Evolutionary conservation across 2,888 invertebrate genomes (phyloP).

Genomic region (Ochropleura plecta): DNA sequence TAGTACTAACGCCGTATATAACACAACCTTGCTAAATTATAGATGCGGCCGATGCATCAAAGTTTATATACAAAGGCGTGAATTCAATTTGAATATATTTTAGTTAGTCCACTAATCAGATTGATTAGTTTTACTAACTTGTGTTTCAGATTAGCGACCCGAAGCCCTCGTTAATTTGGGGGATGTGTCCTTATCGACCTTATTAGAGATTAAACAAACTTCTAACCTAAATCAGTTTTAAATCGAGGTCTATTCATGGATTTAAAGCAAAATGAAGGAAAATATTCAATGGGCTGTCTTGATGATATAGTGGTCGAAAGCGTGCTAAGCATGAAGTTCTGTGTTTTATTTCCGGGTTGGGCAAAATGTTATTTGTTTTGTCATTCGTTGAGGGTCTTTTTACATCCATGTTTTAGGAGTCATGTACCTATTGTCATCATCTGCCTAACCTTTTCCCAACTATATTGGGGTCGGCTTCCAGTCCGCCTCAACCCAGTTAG

Average conservation of each 20-base stretch:
- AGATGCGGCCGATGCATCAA: slow-evolving; percentile 49
- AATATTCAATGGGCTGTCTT: neutral
- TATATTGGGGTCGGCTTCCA: no score
- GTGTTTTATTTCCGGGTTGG: no score
- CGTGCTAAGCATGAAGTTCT: no score
- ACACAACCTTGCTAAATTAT: slow-evolving; percentile 31
- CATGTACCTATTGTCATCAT: no score
- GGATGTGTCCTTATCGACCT: neutral
- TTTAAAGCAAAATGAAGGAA: neutral
- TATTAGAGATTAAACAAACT: neutral
- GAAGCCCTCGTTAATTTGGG: neutral
- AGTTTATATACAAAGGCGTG: neutral
- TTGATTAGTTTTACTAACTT: slow-evolving; percentile 17
- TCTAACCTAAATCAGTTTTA: neutral
- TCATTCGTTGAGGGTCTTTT: no score
- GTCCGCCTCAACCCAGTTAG: no score
- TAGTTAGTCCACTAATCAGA: slow-evolving; percentile 16
- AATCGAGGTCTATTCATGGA: neutral
- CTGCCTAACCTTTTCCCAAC: no score
- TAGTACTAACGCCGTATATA: neutral
- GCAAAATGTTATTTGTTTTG: no score
- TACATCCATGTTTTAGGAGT: no score
- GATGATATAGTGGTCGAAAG: no score
- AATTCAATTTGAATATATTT: slow-evolving; percentile 19
- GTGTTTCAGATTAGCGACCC: slow-evolving; percentile 1